Conservation (phyloP, 2,113 vertebrate genomes). For the Erythrolamprus reginae region DNA sequence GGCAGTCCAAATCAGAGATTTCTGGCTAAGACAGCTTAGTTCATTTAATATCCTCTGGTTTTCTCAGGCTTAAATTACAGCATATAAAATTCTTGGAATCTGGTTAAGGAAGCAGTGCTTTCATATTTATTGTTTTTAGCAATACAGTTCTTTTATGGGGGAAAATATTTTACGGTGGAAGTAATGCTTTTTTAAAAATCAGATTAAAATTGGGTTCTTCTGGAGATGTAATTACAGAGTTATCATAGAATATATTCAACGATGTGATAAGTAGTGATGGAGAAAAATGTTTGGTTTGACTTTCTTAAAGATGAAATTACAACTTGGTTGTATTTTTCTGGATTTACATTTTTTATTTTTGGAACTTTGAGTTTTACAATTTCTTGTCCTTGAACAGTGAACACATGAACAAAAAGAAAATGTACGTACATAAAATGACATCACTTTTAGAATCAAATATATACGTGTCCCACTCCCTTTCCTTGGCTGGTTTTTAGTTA, state of each 20-base stretch:
- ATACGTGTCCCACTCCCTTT: background rate
- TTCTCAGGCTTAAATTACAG: constrained; percentile 75
- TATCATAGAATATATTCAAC: constrained; percentile 38
- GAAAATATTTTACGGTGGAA: constrained; percentile 40
- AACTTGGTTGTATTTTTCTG: background rate
- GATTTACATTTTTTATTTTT: background rate
- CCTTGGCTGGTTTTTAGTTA: background rate
- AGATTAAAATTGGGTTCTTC: constrained; percentile 51
- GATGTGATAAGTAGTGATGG: constrained; percentile 29
- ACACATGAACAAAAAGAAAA: background rate
- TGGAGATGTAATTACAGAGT: constrained; percentile 39
- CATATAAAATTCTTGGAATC: constrained; percentile 78
- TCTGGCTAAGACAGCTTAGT: constrained; percentile 77
- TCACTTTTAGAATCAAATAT: background rate
- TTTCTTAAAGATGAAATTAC: background rate
- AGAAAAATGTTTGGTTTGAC: background rate
- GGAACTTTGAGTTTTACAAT: background rate
- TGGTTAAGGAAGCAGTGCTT: constrained; percentile 62
- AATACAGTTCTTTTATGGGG: constrained; percentile 37
- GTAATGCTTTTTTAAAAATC: constrained; percentile 42
- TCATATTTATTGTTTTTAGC: constrained; percentile 71
- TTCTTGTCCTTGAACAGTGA: background rate
- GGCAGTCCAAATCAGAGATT: constrained; percentile 73
- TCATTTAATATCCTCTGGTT: constrained; percentile 80
- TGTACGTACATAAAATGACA: background rate